phyloP scores from a whole-genome alignment of 2,797 vertebrate genomes.

The Anguilla marmorata region DNA sequence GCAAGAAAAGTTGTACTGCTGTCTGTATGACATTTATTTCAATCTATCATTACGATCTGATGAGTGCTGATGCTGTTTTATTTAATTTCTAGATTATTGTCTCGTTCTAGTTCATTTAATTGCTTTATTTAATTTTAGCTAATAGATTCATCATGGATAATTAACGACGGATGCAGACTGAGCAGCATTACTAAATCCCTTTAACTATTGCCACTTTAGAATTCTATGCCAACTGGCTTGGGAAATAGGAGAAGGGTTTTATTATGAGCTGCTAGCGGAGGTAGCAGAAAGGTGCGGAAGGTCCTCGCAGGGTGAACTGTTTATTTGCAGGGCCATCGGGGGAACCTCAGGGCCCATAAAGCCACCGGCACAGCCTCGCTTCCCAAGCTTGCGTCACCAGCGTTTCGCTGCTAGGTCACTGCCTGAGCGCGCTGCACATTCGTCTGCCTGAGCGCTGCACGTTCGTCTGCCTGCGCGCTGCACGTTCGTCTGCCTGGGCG shows the following conservation, averaged over 20 bases:
- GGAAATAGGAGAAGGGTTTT: neutral
- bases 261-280: neutral
- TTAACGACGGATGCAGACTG: neutral
- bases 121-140: neutral
- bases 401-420: constrained; percentile 30
- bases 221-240: neutral
- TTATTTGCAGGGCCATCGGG: neutral
- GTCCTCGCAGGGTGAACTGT: neutral
- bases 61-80: no score
- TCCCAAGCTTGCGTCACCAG: constrained; percentile 45
- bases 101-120: neutral
- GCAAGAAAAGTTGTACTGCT: neutral
- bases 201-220: neutral
- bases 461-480: neutral
- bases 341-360: neutral
- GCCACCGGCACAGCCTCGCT: constrained; percentile 7
- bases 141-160: neutral
- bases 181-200: neutral
- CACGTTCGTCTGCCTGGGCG: no score
- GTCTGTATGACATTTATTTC: neutral
- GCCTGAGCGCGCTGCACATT: constrained; percentile 49
- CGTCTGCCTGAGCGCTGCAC: neutral
- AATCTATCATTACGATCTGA: no score
- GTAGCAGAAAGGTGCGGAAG: neutral
- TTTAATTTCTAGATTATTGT: no score